Percentiles rank a stretch among this genome's conserved stretches.
Evolutionary conservation across 2,797 vertebrate species (phyloP).

Genomic region (Bucorvus abyssinicus): DNA sequence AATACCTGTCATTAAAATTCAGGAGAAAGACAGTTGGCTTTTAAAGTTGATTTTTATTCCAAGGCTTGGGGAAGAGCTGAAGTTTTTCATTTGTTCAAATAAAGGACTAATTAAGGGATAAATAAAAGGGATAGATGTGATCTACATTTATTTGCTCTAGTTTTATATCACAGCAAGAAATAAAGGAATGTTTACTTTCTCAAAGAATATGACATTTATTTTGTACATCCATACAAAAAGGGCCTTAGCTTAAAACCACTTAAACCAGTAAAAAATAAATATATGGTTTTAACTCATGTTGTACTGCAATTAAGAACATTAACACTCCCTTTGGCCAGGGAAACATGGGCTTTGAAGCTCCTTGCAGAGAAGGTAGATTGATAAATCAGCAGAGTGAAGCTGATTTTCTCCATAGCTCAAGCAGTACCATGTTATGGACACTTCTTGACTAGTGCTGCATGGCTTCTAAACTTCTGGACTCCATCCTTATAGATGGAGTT

Average conservation of each 20-base stretch:
- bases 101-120: neutral
- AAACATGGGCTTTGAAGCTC: neutral
- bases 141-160: neutral
- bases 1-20: neutral
- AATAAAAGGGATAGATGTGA: neutral
- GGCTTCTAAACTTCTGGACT: neutral
- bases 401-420: neutral
- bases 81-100: neutral
- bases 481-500: neutral
- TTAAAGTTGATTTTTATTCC: neutral
- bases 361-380: neutral
- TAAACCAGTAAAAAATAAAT: neutral
- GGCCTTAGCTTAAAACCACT: neutral
- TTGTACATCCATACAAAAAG: neutral
- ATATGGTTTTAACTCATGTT: neutral
- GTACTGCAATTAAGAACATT: neutral
- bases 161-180: neutral
- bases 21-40: neutral
- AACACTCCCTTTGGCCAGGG: neutral
- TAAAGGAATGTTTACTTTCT: neutral
- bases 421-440: neutral
- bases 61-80: neutral
- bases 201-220: neutral
- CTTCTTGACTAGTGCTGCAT: neutral
- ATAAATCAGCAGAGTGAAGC: neutral